Percentiles rank a stretch among this genome's conserved stretches.
Evolutionary conservation across 2,113 vertebrate species (phyloP).

Genomic region (Leptosomus discolor): DNA sequence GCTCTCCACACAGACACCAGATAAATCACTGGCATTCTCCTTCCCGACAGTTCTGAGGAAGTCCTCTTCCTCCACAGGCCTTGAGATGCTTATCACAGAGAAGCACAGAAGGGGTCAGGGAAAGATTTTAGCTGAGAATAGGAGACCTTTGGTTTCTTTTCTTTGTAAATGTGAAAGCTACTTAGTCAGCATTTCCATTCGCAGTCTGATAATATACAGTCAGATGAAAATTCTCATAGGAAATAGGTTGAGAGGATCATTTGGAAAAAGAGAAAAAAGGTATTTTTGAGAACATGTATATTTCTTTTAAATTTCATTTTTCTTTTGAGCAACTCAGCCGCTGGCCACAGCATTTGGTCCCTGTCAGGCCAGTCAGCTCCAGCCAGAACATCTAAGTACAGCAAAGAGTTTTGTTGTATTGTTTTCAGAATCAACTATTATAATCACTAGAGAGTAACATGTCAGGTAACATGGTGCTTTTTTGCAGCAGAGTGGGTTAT

Average conservation of each 20-base stretch:
- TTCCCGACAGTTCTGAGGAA: background rate
- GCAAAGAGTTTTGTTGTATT: background rate
- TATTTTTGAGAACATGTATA: background rate
- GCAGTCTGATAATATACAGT: background rate
- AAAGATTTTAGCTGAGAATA: background rate
- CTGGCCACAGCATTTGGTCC: background rate
- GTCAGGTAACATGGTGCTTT: background rate
- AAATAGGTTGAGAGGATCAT: background rate
- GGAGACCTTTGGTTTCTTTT: background rate
- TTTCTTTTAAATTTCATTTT: background rate
- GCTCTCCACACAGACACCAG: background rate
- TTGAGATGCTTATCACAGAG: background rate
- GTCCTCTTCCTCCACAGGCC: background rate
- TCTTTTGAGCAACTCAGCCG: background rate
- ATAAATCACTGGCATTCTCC: background rate
- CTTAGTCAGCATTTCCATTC: background rate
- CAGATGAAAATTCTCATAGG: background rate
- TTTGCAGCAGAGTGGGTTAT: background rate
- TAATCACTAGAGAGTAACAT: background rate
- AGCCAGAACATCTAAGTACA: background rate
- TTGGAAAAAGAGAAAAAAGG: background rate
- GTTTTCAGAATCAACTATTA: background rate
- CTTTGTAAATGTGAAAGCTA: background rate
- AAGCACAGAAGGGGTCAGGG: background rate
- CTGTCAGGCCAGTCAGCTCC: background rate